These are phyloP conservation scores for Loripinus fragilis DNA, from an alignment of 2,888 invertebrate genomes.

Conservation along the genomic window DNA sequence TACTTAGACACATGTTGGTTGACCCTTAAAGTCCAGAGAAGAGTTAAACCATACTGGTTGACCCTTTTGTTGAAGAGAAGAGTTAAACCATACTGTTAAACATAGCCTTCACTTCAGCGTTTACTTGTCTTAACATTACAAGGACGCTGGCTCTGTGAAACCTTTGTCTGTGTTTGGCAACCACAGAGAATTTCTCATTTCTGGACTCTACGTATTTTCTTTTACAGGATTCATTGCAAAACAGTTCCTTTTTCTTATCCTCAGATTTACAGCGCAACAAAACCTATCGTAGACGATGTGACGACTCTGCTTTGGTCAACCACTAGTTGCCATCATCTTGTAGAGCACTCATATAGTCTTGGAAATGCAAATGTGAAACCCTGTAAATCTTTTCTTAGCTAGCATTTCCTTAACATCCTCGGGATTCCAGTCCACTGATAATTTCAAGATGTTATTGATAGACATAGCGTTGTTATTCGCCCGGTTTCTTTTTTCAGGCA, in stretches of 20 bases:
- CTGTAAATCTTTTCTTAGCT: slow-evolving; percentile 6
- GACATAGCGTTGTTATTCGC: not conserved
- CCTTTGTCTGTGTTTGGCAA: not conserved
- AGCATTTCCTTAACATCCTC: not conserved
- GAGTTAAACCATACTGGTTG: too few relatives aligned
- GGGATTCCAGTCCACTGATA: slow-evolving; percentile 18
- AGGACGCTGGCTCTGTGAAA: not conserved
- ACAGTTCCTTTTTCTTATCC: not conserved
- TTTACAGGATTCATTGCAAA: not conserved
- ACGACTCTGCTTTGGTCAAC: not conserved
- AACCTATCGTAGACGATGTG: not conserved
- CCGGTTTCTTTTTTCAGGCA: not conserved
- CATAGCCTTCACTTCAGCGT: too few relatives aligned
- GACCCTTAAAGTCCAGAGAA: too few relatives aligned
- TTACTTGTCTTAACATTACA: too few relatives aligned
- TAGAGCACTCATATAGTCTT: slow-evolving; percentile 6
- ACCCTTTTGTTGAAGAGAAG: too few relatives aligned
- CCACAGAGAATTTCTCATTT: not conserved
- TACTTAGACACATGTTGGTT: too few relatives aligned
- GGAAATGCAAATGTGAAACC: slow-evolving; percentile 11
- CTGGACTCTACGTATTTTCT: too few relatives aligned
- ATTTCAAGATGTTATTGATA: too few relatives aligned
- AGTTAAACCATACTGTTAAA: too few relatives aligned
- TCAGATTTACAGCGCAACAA: slow-evolving; percentile 11
- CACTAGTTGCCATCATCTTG: slow-evolving; percentile 4